A percentile compares a stretch with the other conserved stretches of the same genome.
Conservation (phyloP, 2,797 vertebrate species). For the Silurus lanzhouensis region DNA sequence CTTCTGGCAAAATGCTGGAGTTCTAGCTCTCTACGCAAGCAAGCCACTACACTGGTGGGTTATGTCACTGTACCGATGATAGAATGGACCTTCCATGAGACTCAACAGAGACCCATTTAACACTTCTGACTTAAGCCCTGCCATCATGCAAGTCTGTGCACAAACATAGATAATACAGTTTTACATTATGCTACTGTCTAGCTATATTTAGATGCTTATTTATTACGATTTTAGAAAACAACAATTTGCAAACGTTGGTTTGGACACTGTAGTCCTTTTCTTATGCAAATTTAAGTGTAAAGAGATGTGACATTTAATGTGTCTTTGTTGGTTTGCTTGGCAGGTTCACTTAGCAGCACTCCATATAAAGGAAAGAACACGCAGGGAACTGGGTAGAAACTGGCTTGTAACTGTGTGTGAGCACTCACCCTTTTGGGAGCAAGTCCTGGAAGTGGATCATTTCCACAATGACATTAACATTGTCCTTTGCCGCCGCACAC, state of each 20-base stretch:
- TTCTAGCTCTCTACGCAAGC: neutral
- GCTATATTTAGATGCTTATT: neutral
- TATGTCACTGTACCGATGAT: constrained; percentile 39
- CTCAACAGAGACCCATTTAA: constrained; percentile 35
- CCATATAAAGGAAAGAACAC: constrained; percentile 16
- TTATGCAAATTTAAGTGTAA: constrained; percentile 16
- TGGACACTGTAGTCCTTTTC: neutral
- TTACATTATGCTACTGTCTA: neutral
- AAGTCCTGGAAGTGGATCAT: constrained; percentile 99
- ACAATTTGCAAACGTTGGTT: neutral
- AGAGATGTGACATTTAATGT: constrained; percentile 8
- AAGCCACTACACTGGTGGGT: constrained; percentile 38
- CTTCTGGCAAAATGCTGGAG: neutral
- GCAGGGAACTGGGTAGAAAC: neutral
- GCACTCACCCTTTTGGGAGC: constrained; percentile 92
- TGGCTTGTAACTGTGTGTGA: neutral
- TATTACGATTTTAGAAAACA: neutral
- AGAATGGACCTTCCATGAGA: constrained; percentile 43
- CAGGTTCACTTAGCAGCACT: neutral
- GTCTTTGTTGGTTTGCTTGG: constrained; percentile 10
- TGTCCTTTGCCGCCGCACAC: constrained; percentile 94
- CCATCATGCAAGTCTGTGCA: constrained; percentile 34
- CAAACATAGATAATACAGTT: constrained; percentile 20
- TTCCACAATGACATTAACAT: constrained; percentile 94
- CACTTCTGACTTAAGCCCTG: constrained; percentile 6